phyloP scores from a whole-genome alignment of 2,113 vertebrate genomes.

The Montifringilla adamsi region DNA sequence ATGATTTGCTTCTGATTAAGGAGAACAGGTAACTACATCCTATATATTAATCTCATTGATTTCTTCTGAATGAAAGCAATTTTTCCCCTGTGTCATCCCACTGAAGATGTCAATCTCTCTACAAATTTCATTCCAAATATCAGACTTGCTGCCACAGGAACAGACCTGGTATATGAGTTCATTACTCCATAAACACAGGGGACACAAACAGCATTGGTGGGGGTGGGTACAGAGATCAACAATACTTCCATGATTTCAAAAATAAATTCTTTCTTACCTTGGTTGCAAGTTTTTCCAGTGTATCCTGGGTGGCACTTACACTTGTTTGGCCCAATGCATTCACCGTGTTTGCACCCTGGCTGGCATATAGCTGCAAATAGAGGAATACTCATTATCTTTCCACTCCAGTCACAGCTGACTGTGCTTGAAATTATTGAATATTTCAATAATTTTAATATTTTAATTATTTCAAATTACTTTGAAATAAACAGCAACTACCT shows the following conservation, averaged over 20 bases:
- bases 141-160: neutral
- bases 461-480: neutral
- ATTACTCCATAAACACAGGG: neutral
- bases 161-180: neutral
- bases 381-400: neutral
- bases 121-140: neutral
- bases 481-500: neutral
- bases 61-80: neutral
- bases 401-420: neutral
- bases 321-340: constrained; percentile 93
- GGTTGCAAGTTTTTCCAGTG: constrained; percentile 95
- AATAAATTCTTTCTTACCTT: constrained; percentile 79
- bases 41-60: neutral
- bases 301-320: constrained; percentile 95
- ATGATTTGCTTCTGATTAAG: neutral
- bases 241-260: neutral
- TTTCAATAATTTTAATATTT: no score
- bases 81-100: neutral
- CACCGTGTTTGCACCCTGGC: constrained; percentile 91
- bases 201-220: neutral
- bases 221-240: neutral
- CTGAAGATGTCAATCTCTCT: neutral
- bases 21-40: neutral
- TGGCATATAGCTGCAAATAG: constrained; percentile 89
- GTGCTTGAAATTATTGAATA: neutral